Base-by-base conservation (phyloP, 2,888 invertebrate genomes). In the Dioctria linearis region DNA sequence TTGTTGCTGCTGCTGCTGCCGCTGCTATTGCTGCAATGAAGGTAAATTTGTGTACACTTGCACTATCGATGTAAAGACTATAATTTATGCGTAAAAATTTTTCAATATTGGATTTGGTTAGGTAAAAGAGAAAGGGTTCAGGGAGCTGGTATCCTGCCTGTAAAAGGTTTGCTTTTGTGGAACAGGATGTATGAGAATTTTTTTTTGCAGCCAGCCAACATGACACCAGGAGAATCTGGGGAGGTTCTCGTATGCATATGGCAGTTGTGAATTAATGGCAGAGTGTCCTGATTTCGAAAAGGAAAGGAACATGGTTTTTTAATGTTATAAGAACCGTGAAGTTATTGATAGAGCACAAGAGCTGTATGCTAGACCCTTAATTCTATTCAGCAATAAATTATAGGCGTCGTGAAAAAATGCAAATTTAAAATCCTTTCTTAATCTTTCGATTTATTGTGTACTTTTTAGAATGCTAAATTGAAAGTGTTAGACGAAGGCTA, bases 11-110 rank as follows among this genome's bases (percentile, higher is more conserved):
- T 25, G 25, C 25, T 25, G 25, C 25, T 25, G 25, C 25, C 2
- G 25, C 25, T 25, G 25, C 25, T 25, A 2, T 2, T 25, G 25
- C 51, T 65, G 9, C 57, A 25, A 25, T 25, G 25, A 25, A 46
- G 46, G 46, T 8, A 46, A 75, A 59, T 75, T 75, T 75, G 75
- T 75, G 75, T 75, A 82, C 83, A 83, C 82, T 83, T 83, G 82
- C 82, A 82, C 81, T 82, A 73, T 80, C 81, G 81, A 79, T 67
- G 49, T 59, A 80, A 80, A 79, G 75, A 42, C 80, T 81, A 83
- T 83, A 83, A 83, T 83, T 83, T 83, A 83, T 83, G 83, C 83
- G 81, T 82, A 83, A 82, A 83, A 63, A 79, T 82, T 83, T 81
- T 80, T 79, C 78, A 80, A 80, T 80, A 80, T 80, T 82, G 80